Evolutionary conservation across 1,140 invertebrate genomes (phyloP).

Genomic region (Trissolcus basalis): DNA sequence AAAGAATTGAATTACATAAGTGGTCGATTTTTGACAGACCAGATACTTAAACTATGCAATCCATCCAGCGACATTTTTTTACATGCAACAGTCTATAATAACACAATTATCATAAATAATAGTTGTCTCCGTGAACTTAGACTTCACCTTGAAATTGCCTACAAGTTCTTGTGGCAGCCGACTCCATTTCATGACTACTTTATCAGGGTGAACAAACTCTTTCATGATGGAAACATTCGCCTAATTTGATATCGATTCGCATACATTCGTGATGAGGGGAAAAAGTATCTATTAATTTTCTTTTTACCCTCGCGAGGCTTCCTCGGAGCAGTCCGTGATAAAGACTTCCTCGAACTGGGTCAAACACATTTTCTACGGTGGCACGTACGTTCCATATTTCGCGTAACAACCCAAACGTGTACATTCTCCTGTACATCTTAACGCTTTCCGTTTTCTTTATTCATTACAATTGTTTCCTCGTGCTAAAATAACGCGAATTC

Average conservation of each 20-base stretch:
- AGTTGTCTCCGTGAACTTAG: slow-evolving; percentile 1
- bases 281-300: slow-evolving; percentile 31
- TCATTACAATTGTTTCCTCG: neutral
- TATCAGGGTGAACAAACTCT: slow-evolving; percentile 12
- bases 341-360: slow-evolving; percentile 17
- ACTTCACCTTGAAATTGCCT: neutral
- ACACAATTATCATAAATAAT: neutral
- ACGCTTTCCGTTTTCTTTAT: neutral
- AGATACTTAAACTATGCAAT: too few relatives aligned
- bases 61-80: too few relatives aligned
- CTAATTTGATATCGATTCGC: slow-evolving; percentile 27
- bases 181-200: slow-evolving; percentile 1
- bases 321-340: slow-evolving; percentile 18
- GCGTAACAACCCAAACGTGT: slow-evolving; percentile 17
- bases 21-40: too few relatives aligned
- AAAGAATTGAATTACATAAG: too few relatives aligned
- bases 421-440: slow-evolving; percentile 13
- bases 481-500: too few relatives aligned
- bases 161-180: neutral
- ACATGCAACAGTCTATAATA: neutral
- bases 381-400: slow-evolving; percentile 24
- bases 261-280: slow-evolving; percentile 23
- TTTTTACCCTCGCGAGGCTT: slow-evolving; percentile 22
- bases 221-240: slow-evolving; percentile 17
- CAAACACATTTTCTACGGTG: slow-evolving; percentile 18